Evolutionary conservation across 37 sponge, comb jelly and placozoan species (phyloP), one percentile per base, ranked within the genome.

Genomic region (Agelas oroides): DNA sequence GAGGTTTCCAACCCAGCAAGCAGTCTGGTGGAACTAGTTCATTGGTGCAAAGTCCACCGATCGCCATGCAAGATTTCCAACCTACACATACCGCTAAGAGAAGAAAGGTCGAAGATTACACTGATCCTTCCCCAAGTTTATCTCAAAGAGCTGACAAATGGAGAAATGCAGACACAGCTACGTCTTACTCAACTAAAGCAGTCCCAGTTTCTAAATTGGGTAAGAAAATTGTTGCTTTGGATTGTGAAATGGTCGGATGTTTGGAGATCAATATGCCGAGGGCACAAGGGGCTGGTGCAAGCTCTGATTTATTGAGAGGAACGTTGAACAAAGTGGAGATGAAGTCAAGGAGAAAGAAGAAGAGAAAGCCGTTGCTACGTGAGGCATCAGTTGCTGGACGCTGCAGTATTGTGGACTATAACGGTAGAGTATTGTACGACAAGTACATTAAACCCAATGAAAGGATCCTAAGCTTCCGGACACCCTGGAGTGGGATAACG

Each of bases 221-320:
- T 38, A 36, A 25, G n/a, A 71, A 8, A 35, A 57, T 82, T 0
- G 77, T 93, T 18, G 89, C 90, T 24, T 25, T 93, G 37, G 94
- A 93, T 46, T 93, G 94, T 73, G 94, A 93, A 54, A 93, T 93
- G 94, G 94, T 93, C 0, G 90, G 94, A 1, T 71, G 72, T 39
- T 5, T 71, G 17, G 41, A 36, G 23, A n/a, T 41, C 72, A 24
- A 71, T 24, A 75, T 73, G 14, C 46, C 72, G 46, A 35, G 78
- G n/a, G 80, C 71, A 5, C 88, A 83, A 56, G 56, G 70, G 24
- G 59, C 65, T 23, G 46, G 6, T 46, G 3, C 46, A 12, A 46
- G 46, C 8, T 81, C 91, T 66, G 90, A 87, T 31, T 5, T 19
- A 25, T 18, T 31, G 67, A 17, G 67, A 1, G 3, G 67, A 1